These are phyloP conservation scores for Notolepis coatsorum DNA, from an alignment of 2,797 vertebrate species.

Conservation along the genomic window DNA sequence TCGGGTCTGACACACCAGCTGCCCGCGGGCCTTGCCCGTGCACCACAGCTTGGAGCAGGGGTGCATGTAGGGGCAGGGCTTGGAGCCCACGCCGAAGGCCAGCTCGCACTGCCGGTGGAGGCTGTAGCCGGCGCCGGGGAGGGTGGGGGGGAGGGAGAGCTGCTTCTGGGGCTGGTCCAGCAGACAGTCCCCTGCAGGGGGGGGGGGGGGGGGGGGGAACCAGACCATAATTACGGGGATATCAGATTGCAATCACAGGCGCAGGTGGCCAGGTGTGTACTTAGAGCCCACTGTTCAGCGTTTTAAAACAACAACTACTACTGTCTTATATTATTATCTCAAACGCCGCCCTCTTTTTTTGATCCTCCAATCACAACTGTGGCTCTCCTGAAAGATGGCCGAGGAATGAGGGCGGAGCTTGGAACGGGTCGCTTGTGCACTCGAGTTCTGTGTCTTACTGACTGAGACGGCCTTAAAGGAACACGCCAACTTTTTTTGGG, in stretches of 20 bases:
- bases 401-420: no score
- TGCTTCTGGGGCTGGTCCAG: slow-evolving; percentile 93
- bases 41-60: slow-evolving; percentile 96
- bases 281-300: no score
- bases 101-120: slow-evolving; percentile 95
- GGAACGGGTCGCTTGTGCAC: no score
- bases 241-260: background rate
- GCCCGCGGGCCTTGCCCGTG: slow-evolving; percentile 92
- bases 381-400: no score
- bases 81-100: slow-evolving; percentile 91
- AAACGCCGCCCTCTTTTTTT: no score
- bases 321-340: background rate
- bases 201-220: no score
- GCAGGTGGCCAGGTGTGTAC: no score
- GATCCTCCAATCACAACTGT: no score
- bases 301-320: no score
- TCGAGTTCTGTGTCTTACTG: no score
- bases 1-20: slow-evolving; percentile 95
- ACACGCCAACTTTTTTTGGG: no score
- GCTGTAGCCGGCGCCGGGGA: slow-evolving; percentile 90
- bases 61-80: slow-evolving; percentile 97
- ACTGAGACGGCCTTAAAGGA: no score
- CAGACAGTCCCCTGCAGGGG: slow-evolving; percentile 90
- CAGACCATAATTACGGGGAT: background rate
- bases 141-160: slow-evolving; percentile 86